Conservation (phyloP, 2,113 vertebrate genomes). For the Passerina amoena region DNA sequence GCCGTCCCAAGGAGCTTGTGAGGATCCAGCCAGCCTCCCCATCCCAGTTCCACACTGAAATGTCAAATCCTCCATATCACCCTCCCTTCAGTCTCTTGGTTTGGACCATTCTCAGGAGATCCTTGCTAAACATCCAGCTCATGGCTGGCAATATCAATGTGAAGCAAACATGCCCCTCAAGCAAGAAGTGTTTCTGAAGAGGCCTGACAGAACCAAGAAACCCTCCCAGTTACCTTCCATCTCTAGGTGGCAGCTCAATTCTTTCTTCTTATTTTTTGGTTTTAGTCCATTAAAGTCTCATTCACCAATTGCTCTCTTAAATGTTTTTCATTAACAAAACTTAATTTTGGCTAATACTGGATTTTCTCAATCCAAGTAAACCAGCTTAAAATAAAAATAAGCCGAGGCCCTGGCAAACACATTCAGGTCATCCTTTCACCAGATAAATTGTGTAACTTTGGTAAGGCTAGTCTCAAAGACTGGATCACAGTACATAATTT, state of each 20-base stretch:
- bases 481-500: slow-evolving; percentile 38
- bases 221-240: not conserved
- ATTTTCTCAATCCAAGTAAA: slow-evolving; percentile 64
- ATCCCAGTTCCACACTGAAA: not conserved
- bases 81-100: not conserved
- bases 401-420: slow-evolving; percentile 6
- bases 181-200: not conserved
- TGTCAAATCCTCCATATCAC: not conserved
- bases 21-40: not conserved
- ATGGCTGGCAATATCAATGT: not conserved
- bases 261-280: not conserved
- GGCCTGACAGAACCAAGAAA: not conserved
- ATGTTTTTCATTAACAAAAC: slow-evolving; percentile 52
- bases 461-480: slow-evolving; percentile 34
- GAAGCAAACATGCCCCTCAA: not conserved
- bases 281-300: not conserved
- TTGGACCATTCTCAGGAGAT: not conserved
- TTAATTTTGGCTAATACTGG: slow-evolving; percentile 55
- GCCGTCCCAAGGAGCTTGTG: not conserved
- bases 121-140: not conserved
- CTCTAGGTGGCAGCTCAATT: not conserved
- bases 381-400: slow-evolving; percentile 59
- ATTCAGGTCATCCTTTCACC: slow-evolving; percentile 40
- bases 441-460: slow-evolving; percentile 38
- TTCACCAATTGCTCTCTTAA: slow-evolving; percentile 6